Percentiles rank a stretch among this genome's conserved stretches.
Evolutionary conservation across 2,888 invertebrate genomes (phyloP).

Genomic region (Xanthorhoe spadicearia): DNA sequence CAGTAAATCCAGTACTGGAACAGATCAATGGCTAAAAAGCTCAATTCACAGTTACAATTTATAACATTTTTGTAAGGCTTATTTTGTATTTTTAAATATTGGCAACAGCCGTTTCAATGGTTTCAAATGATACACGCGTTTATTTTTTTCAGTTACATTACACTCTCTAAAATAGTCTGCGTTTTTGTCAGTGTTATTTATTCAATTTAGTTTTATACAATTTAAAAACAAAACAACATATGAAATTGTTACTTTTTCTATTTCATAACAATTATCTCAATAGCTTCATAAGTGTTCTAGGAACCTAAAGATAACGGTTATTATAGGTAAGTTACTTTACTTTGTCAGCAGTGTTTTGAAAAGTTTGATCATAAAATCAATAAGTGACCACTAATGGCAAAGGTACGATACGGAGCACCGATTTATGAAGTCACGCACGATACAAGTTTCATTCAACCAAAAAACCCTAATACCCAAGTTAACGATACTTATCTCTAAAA

Average conservation of each 20-base stretch:
- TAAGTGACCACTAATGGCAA: background rate
- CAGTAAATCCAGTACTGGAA: slow-evolving; percentile 51
- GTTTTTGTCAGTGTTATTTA: background rate
- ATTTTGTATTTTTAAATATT: background rate
- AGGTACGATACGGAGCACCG: too few species aligned
- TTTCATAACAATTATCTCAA: background rate
- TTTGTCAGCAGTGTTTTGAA: background rate
- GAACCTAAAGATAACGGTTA: background rate
- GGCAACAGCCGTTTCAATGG: background rate
- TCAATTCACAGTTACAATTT: slow-evolving; percentile 38
- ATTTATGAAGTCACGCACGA: too few species aligned
- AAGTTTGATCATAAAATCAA: background rate
- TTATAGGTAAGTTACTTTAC: background rate
- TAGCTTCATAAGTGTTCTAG: background rate
- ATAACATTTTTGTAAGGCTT: slow-evolving; percentile 7
- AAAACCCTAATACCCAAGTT: too few species aligned
- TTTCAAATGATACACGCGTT: background rate
- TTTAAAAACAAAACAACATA: too few species aligned
- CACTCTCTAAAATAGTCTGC: too few species aligned
- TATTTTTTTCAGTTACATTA: background rate
- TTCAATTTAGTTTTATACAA: background rate
- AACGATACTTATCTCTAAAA: too few species aligned
- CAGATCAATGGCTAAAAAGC: slow-evolving; percentile 43
- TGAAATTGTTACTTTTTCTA: too few species aligned
- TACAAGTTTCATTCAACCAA: too few species aligned